phyloP scores from a whole-genome alignment of 2,888 invertebrate genomes.

The Poecilobothrus nobilitatus region DNA sequence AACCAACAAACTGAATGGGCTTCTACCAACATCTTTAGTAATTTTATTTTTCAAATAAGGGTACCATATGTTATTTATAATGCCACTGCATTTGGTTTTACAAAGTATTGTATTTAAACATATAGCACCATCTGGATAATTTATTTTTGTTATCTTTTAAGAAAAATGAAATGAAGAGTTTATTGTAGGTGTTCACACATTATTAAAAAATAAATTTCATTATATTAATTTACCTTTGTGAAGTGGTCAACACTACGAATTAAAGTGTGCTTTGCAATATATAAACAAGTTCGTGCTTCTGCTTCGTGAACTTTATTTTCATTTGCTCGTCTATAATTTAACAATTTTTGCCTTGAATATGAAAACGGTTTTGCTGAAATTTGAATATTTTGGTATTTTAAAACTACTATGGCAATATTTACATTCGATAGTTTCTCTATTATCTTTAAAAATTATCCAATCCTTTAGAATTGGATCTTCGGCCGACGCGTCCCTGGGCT shows the following conservation, averaged over 20 bases:
- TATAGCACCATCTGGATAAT: not conserved
- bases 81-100: too few relatives aligned
- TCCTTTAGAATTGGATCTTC: not conserved
- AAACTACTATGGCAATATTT: not conserved
- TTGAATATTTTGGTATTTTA: not conserved
- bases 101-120: not conserved
- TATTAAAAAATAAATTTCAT: too few relatives aligned
- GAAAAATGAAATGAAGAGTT: too few relatives aligned
- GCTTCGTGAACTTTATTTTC: not conserved
- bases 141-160: not conserved
- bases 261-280: not conserved
- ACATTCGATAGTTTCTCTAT: not conserved
- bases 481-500: not conserved
- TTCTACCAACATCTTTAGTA: not conserved
- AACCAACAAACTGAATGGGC: not conserved
- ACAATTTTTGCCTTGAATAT: too few relatives aligned
- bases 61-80: too few relatives aligned
- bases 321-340: too few relatives aligned
- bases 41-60: not conserved
- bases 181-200: too few relatives aligned
- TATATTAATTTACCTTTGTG: not conserved
- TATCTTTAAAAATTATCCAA: not conserved
- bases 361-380: too few relatives aligned
- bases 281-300: not conserved
- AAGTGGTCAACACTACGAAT: not conserved